Evolutionary conservation across 2,888 invertebrate species (phyloP), one percentile per base, ranked within the genome.

Genomic region (Caradrina kadenii): DNA sequence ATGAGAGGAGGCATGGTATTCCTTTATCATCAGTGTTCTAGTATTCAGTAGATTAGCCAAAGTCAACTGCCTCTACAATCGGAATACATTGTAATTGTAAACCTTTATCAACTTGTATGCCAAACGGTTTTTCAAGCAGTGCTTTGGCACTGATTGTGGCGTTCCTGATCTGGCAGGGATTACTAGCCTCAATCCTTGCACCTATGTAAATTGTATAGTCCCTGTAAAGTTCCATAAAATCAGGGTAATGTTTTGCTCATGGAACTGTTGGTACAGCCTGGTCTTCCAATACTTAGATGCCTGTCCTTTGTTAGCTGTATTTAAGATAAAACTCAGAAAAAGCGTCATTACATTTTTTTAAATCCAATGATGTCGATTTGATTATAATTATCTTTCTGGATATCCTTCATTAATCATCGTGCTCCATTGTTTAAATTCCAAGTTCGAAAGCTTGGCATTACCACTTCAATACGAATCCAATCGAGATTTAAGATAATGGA

Each of bases 401-500:
- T 79, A 65, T 80, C 63, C 52, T 59, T 35, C 69, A 59, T 71
- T 59, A 54, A 66, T 67, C 49, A 60, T 31, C 11, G 4, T 60
- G 62, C 63, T 60, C 73, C 79, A 84, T 76, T 83, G 80, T 81
- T 79, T 67, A 54, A 79, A 63, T 15, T 59, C 50, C 69, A 73
- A 79, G 56, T 76, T 63, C 49, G 73, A 64, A 68, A 78, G 65
- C 63, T 71, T 74, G 72, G 64, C 66, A 66, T 65, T 67, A 65
- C 48, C 22, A 59, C 21, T 61, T 58, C 64, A 77, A 63, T 70
- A 72, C 63, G 58, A 60, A 67, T 63, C 69, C 76, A 73, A 79
- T 76, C 68, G 75, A 80, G 69, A 76, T 82, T 64, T 31, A 60
- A 76, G 74, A 81, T 82, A 79, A 78, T 69, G 64, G 72, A 69